Evolutionary conservation across 2,888 invertebrate species (phyloP), one percentile per base, ranked within the genome.

Genomic region (Eilema sororculum): DNA sequence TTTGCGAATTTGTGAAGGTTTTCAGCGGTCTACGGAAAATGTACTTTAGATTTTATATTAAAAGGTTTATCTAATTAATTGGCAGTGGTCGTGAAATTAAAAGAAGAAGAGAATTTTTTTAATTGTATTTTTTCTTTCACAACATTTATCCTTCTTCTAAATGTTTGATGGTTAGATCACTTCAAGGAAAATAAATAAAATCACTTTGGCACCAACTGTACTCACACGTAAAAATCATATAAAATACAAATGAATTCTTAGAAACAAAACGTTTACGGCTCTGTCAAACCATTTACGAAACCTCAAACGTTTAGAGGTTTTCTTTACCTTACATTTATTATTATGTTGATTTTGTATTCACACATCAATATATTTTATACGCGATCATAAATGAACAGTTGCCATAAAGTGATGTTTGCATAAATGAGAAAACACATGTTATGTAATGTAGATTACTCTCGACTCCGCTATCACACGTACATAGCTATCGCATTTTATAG

Each of bases 401-500:
- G 65, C 70, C 70, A 69, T 79, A 79, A 73, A 79, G 33, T 69
- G 46, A 72, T 71, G 57, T 74, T 80, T 68, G 64, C 61, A 68
- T 61, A 70, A 74, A 78, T 73, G 66, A 70, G 69, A 58, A 61
- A 70, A 67, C 73, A 73, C 64, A 59, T 69, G 71, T 78, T 76
- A 76, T 73, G 66, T 72, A 69, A 74, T 70, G 75, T 66, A 72
- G 65, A 77, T 81, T 68, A 83, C 75, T 71, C 65, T 73, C 22
- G 60, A 78, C 72, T 72, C 61, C 69, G 65, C 67, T 63, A 70
- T 75, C 65, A 63, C 68, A 76, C 67, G 73, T 69, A 52, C 52
- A 52, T 52, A 75, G 69, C 63, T 73, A 78, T 77, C 69, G 74
- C 71, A 77, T 77, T 82, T 76, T 81, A 80, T 76, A 73, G 67